Evolutionary conservation across 1,140 invertebrate genomes (phyloP), one percentile per base, ranked within the genome.

Genomic region (Coptotermes formosanus): DNA sequence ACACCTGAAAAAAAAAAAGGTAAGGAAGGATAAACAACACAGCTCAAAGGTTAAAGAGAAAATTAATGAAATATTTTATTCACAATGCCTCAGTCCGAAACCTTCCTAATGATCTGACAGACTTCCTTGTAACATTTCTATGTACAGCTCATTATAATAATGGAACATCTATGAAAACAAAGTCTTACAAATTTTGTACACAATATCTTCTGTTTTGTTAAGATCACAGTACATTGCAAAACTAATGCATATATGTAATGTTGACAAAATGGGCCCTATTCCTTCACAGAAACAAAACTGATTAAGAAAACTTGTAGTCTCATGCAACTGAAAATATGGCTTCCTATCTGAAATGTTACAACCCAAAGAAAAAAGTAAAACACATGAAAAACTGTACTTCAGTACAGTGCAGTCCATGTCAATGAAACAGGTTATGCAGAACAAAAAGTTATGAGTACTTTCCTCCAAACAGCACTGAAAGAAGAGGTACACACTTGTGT

Each of bases 21-120:
- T 16, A 48, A 48, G 2, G 9, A 9, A 16, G 45, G 45, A 9
- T 48, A 48, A 48, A 48, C 0, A 48, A 64, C 21, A 64, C 19
- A 64, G 59, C 59, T 23, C 3, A 1, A 8, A 64, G 11, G 59
- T 38, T 38, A 38, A 38, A 38, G 38, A 38, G 38, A 2, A 38
- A 38, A 64, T 64, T 64, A 64, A 64, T 64, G 14, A 64, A 64
- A 64, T 30, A 8, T 75, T 75, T 75, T 75, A 75, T 75, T 75
- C n/a, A 75, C n/a, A 75, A 30, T 75, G 64, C n/a, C n/a, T 75
- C 64, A 75, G 64, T 75, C 64, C 64, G n/a, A 75, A 75, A 75
- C 64, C 64, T 75, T 75, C 8, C 64, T 75, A 75, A 30, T 75
- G 19, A 75, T 25, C n/a, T 30, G 2, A 75, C 7, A 30, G 25